Evolutionary conservation across 2,797 vertebrate species (phyloP), one percentile per base, ranked within the genome.

Genomic region (Anguilla marmorata): DNA sequence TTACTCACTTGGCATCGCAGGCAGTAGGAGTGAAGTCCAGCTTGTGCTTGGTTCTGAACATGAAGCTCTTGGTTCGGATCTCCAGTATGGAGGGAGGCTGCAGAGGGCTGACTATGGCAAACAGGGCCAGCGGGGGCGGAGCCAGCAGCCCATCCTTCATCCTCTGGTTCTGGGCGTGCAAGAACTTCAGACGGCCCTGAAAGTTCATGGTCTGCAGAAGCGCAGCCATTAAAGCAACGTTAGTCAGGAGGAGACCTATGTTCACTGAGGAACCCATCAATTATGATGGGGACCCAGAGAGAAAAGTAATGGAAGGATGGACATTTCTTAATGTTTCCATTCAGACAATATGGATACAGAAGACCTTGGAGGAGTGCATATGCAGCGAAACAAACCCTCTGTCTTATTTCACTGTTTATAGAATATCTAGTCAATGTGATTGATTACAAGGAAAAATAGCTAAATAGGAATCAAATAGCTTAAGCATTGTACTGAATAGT

Each of bases 21-120:
- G 93, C 96, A 45, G 86, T 96, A 45, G 97, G 97, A 0, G 97
- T 97, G 89, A 97, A 97, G 92, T 97, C 97, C 89, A 97, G 92
- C 87, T 96, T 97, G 94, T 97, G 97, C 91, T 97, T 97, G 85
- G 97, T 97, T 94, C 96, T 95, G 93, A 97, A 97, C 90, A 97
- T 95, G 88, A 97, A 96, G 90, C 96, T 97, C 95, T 96, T 97
- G 90, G 96, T 96, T 88, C 95, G 91, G 86, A 97, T 97, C 93
- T 97, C 97, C 88, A 97, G 94, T 88, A 97, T 97, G 89, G 96
- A 97, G 0, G 97, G 96, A 1, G 96, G 94, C 85, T 97, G 97
- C 33, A 97, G 90, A 0, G 97, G 97, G 27, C 95, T 96, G 30
- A 95, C 97, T 90, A 97, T 90, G 8, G 96, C 96, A 91, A 97